phyloP scores from a whole-genome alignment of 2,888 invertebrate genomes.

The Lepetodrilus schrolli region DNA sequence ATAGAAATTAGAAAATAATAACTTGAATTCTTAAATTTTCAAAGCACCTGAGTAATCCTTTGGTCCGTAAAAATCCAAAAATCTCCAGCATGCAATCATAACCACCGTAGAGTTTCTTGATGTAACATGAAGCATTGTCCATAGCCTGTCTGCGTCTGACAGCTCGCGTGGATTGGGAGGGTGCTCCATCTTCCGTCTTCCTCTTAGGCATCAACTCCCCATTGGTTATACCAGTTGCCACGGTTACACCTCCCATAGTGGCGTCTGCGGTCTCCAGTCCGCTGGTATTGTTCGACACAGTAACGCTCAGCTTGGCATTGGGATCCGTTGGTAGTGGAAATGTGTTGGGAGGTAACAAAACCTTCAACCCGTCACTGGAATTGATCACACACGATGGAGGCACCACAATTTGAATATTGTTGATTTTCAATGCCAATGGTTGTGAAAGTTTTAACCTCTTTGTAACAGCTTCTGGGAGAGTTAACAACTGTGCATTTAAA shows the following conservation, averaged over 20 bases:
- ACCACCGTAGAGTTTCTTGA: slow-evolving; percentile 62
- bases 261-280: background rate
- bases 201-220: background rate
- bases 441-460: slow-evolving; percentile 59
- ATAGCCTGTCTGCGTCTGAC: slow-evolving; percentile 9
- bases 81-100: slow-evolving; percentile 65
- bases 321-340: slow-evolving; percentile 54
- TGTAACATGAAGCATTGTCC: slow-evolving; percentile 43
- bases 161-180: background rate
- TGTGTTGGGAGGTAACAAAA: slow-evolving; percentile 68
- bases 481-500: slow-evolving; percentile 63
- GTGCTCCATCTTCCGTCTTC: background rate
- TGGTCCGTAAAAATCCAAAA: slow-evolving; percentile 57
- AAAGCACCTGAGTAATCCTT: slow-evolving; percentile 61
- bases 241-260: background rate
- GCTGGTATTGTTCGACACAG: slow-evolving; percentile 46
- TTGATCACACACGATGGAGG: slow-evolving; percentile 68
- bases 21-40: background rate
- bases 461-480: slow-evolving; percentile 62
- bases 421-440: slow-evolving; percentile 65
- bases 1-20: background rate
- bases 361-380: slow-evolving; percentile 60
- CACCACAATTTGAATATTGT: slow-evolving; percentile 62
- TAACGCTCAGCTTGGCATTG: slow-evolving; percentile 47
- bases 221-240: background rate